Base-by-base conservation (phyloP, 2,888 invertebrate genomes). In the Acrocyrtus sp. region DNA sequence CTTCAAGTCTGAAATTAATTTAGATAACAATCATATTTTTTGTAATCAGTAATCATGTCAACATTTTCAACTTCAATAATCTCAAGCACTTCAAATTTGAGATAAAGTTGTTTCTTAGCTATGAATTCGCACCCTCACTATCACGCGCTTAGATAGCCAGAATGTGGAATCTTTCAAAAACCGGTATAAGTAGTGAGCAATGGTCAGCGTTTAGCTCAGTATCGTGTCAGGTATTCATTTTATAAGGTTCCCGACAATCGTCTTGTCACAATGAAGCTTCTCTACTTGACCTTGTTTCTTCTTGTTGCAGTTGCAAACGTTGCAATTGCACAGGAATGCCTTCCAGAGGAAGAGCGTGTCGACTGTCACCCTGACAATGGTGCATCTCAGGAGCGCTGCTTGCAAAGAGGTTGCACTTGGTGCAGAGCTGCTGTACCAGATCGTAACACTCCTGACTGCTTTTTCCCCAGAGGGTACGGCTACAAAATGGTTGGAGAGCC, bases 361-460 rank as follows among this genome's bases (percentile, higher is more conserved):
- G 92, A 92, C 82, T 92, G 92, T 82, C 89, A 87, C 81, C 92
- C 92, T 0, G 89, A 90, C 82, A 82, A 84, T 10, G 86, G 85
- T 10, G 81, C 85, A 60, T 85, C 83, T 6, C 82, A 89, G 81
- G 83, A 86, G 27, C 84, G 84, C 0, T 92, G 92, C 81, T 84
- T 85, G 57, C 84, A 86, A 61, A 85, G 92, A 84, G 91, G 91
- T 3, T 93, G 92, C 80, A 91, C 91, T 78, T 92, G 92, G 92
- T 80, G 79, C 43, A 43, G 34, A 1, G 73, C 72, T 3, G 58
- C 39, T n/a, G 63, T 69, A 22, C 75, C 74, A 1, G 76, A 66
- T 4, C 41, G 48, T 10, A 69, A 69, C n/a, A 60, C 65, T 10
- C 81, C 80, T 1, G 74, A 43, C 34, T 79, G 79, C 27, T 74